phyloP scores from a whole-genome alignment of 1,140 invertebrate species.

The roundworm (Caenorhabditis elegans) region DNA sequence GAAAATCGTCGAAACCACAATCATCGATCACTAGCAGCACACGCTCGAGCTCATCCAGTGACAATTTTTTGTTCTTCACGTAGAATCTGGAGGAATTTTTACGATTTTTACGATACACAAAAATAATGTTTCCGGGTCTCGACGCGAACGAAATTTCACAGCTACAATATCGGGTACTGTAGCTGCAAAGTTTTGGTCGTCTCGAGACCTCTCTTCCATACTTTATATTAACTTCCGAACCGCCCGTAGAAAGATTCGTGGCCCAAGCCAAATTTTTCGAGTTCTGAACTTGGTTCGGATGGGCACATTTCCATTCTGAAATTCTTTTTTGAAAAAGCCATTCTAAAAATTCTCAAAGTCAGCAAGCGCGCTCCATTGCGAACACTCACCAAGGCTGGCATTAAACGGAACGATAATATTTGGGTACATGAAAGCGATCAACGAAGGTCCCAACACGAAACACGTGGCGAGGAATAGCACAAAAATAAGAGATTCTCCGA shows the following conservation, averaged over 20 bases:
- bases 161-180: no score
- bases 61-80: neutral
- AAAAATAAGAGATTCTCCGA: neutral
- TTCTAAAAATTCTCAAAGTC: neutral
- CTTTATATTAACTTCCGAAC: neutral
- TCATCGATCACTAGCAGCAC: neutral
- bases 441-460: neutral
- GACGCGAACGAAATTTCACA: no score
- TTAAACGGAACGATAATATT: neutral
- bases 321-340: neutral
- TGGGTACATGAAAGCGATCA: neutral
- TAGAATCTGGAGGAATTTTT: neutral
- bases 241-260: neutral
- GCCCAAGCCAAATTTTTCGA: neutral
- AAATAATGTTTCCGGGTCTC: neutral
- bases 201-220: no score
- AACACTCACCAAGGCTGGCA: neutral
- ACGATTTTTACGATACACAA: neutral
- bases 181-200: no score
- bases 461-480: neutral
- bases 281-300: neutral
- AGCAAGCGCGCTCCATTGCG: no score
- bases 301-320: neutral
- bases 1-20: slow-evolving; percentile 3
- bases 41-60: neutral